A percentile compares a stretch with the other conserved stretches of the same genome.
These are phyloP conservation scores for Trichacis sp. DNA, from an alignment of 2,888 invertebrate species.

Conservation along the genomic window DNA sequence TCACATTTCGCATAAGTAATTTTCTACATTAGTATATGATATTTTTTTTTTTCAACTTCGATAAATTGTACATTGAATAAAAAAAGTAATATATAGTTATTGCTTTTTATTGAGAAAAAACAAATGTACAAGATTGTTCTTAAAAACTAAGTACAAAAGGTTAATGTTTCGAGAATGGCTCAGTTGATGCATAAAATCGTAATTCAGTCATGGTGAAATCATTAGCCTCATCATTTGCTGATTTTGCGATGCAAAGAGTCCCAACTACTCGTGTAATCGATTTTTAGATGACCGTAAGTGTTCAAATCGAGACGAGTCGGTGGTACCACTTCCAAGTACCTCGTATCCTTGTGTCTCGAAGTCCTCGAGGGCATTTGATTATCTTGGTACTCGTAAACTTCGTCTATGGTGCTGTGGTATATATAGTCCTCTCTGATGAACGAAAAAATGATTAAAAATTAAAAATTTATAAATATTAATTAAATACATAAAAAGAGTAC, in stretches of 20 bases:
- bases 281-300: conserved; percentile 83
- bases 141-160: background rate
- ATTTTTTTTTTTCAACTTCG: too few species aligned
- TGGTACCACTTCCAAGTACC: conserved; percentile 57
- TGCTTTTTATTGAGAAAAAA: background rate
- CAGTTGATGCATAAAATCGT: too few species aligned
- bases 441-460: conserved; percentile 1
- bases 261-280: conserved; percentile 87
- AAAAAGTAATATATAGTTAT: background rate
- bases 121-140: background rate
- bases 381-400: conserved; percentile 34
- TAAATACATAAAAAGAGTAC: conserved; percentile 12
- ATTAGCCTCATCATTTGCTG: conserved; percentile 68
- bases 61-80: background rate
- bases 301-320: conserved; percentile 80
- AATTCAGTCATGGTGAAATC: background rate
- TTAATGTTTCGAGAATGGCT: background rate
- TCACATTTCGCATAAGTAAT: too few species aligned
- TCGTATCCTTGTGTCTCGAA: conserved; percentile 36
- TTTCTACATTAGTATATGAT: too few species aligned
- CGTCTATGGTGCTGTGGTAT: conserved; percentile 50
- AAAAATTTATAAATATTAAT: conserved; percentile 2
- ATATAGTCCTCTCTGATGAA: conserved; percentile 48
- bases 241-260: conserved; percentile 83
- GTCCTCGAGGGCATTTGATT: conserved; percentile 47